Evolutionary conservation across 2,113 vertebrate genomes (phyloP).

Genomic region (Grammomys dolichurus): DNA sequence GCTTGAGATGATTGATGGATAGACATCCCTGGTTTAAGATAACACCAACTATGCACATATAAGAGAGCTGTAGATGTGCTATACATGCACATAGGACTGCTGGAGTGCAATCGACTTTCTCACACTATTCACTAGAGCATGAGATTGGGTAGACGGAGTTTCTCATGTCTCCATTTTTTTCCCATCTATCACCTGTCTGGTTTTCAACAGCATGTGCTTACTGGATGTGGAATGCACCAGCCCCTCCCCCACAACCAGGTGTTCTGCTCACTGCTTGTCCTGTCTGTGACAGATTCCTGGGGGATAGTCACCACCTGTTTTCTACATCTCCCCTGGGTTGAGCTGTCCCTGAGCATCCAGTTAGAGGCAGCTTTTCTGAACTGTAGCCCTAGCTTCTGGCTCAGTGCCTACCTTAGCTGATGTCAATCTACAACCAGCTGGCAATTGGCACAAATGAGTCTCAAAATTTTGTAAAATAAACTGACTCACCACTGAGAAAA

Average conservation of each 20-base stretch:
- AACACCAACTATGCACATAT: neutral
- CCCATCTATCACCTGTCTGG: too few relatives aligned
- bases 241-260: neutral
- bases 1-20: neutral
- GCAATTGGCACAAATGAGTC: neutral
- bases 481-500: neutral
- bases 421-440: neutral
- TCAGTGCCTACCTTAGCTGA: neutral
- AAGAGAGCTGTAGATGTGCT: neutral
- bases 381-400: neutral
- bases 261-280: neutral
- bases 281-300: neutral
- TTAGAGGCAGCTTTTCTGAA: slow-evolving; percentile 52
- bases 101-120: neutral
- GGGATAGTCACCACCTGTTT: neutral
- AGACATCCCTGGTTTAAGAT: neutral
- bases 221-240: neutral
- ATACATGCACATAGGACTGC: neutral
- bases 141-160: neutral
- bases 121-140: neutral
- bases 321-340: neutral
- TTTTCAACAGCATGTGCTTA: neutral
- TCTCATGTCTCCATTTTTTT: neutral
- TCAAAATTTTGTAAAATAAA: slow-evolving; percentile 11
- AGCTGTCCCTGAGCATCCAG: slow-evolving; percentile 28